Evolutionary conservation across 92 coral and sea anemone species (phyloP).

Genomic region (Heteractis magnifica): DNA sequence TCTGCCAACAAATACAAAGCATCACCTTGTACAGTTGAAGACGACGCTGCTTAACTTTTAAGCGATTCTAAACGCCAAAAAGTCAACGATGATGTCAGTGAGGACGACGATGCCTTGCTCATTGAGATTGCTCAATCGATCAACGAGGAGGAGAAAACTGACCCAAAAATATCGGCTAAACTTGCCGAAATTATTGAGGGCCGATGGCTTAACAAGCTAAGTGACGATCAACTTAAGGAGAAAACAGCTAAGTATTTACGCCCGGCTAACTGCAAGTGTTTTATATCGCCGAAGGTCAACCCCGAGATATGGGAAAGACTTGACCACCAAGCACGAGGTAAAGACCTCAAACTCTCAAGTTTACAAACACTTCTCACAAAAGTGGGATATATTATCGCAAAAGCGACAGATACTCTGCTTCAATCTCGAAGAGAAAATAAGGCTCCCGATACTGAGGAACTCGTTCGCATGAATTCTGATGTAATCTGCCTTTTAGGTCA

Average conservation of each 20-base stretch:
- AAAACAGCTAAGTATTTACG: slow-evolving; percentile 27
- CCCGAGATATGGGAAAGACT: slow-evolving; percentile 52
- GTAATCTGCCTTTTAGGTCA: slow-evolving; percentile 43
- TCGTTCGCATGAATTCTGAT: slow-evolving; percentile 45
- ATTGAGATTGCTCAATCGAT: slow-evolving; percentile 37
- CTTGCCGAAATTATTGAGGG: slow-evolving; percentile 4
- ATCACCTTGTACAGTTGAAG: background rate
- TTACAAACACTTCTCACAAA: slow-evolving; percentile 13
- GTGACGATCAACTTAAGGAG: slow-evolving; percentile 39
- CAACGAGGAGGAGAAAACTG: slow-evolving; percentile 35
- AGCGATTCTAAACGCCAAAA: slow-evolving; percentile 19
- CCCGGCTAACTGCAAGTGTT: slow-evolving; percentile 23
- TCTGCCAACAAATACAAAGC: background rate
- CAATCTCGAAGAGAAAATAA: slow-evolving; percentile 20
- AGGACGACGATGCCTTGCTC: background rate
- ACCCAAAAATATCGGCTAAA: background rate
- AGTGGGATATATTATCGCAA: slow-evolving; percentile 15
- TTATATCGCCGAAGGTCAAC: slow-evolving; percentile 46
- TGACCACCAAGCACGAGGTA: slow-evolving; percentile 14
- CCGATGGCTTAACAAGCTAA: slow-evolving; percentile 29
- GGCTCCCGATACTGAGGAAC: background rate
- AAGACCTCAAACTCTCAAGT: background rate
- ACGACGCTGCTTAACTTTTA: background rate
- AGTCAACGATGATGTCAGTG: background rate
- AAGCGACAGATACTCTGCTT: background rate